Evolutionary conservation across 2,797 vertebrate species (phyloP).

Genomic region (Tenualosa thibaudeaui): DNA sequence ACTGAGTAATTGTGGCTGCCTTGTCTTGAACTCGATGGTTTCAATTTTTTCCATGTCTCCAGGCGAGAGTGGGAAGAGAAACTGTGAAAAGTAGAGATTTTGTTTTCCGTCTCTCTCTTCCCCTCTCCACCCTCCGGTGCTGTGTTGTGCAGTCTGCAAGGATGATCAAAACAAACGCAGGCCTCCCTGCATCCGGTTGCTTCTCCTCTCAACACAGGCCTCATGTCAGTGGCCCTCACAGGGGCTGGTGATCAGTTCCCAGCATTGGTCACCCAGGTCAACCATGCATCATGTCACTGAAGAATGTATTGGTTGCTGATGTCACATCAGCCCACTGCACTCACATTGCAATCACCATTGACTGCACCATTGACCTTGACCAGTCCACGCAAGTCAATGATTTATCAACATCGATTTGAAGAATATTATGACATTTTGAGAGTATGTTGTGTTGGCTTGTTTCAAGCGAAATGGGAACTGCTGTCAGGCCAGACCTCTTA

Average conservation of each 20-base stretch:
- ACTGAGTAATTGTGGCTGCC: conserved; percentile 51
- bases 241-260: not conserved
- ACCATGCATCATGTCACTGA: not conserved
- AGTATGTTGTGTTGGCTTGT: not conserved
- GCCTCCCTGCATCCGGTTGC: not conserved
- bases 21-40: conserved; percentile 42
- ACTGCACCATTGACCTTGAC: not conserved
- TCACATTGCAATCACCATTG: no score
- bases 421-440: not conserved
- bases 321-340: no score
- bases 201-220: not conserved
- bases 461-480: not conserved
- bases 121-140: not conserved
- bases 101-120: not conserved
- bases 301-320: not conserved
- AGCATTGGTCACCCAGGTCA: not conserved
- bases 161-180: not conserved
- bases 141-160: not conserved
- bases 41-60: conserved; percentile 44
- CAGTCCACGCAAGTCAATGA: not conserved
- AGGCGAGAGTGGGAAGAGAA: conserved; percentile 25
- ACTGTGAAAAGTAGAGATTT: not conserved
- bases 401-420: not conserved
- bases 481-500: not conserved
- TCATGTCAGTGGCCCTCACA: not conserved